Base-by-base conservation (phyloP, 2,113 vertebrate species). In the Pangasianodon hypophthalmus region DNA sequence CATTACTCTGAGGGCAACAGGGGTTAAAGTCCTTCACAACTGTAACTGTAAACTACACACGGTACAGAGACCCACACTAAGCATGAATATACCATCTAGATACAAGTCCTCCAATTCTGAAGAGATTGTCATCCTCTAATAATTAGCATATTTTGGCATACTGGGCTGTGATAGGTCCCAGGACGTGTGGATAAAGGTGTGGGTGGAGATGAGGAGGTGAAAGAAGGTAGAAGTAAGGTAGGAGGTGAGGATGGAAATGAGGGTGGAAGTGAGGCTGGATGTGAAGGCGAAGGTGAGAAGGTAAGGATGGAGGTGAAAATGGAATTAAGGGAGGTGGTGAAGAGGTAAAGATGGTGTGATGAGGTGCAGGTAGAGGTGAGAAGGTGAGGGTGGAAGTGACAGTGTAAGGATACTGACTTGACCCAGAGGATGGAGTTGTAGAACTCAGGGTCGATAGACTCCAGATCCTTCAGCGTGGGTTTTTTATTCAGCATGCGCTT, bases 361-460 rank as follows among this genome's bases (percentile, higher is more conserved):
- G 29, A 54, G 50, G 50, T 56, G 80, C 50, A 19, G 54, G 18
- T 5, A 18, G 18, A 54, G 44, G 8, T 4, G 21, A 1, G n/a
- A 58, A 48, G 32, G 32, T 79, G 18, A 4, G 10, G 14, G 24
- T 37, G 82, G 11, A 56, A 11, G 26, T 0, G 26, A 24, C 4
- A 60, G 37, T 44, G 37, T 24, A 41, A 62, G 56, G 56, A 84
- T 21, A 97, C 98, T 97, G 95, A 99, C 98, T 98, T 99, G 93
- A 99, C 98, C 98, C 98, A 99, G 92, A 98, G 94, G 6, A 99
- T 99, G 92, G 98, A 99, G 96, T 99, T 99, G 93, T 98, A 99
- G 91, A 99, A 99, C 94, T 99, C 98, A 0, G 98, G 98, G 94
- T 99, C 98, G 0, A 99, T 99, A 93, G 98, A 99, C 90, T 99